Base-by-base conservation (phyloP, 1,140 invertebrate species). In the Caerostris darwini region DNA sequence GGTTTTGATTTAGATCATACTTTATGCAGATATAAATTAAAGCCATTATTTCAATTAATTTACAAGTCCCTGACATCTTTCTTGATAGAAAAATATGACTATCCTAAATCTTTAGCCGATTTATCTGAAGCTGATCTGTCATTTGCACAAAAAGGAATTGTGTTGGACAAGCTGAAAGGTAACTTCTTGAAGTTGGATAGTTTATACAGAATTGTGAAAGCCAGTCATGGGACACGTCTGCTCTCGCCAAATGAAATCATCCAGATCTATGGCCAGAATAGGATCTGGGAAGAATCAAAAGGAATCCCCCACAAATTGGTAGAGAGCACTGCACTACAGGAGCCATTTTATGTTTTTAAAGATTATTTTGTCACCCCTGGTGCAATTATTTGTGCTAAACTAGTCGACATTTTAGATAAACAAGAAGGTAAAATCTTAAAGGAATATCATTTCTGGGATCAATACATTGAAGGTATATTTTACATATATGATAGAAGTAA, bases 1-100 rank as follows among this genome's bases (percentile, higher is more conserved):
- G 98, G 98, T 10, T 98, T 98, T 95, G 98, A 98, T 96, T 96
- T 98, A 94, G 98, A 98, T 95, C 97, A 98, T 95, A 98, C 98
- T 2, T 95, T 98, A 57, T 96, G 97, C 56, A 95, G 95, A 91
- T 98, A 98, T 94, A 97, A 98, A 95, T 95, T 98, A 4, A 96
- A 96, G 50, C 96, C 97, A 94, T 96, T 97, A 95, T 96, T 97
- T 34, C 95, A 96, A 67, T 95, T 98, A 90, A 97, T 97, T 86
- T 98, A 98, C 95, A 95, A 97, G 17, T 95, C 97, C 6, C 95
- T 98, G 7, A 96, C 97, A 3, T 96, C 97, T 17, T 98, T 96
- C 95, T 95, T 98, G 34, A 97, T 98, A 3, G 95, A 97, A 34
- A 92, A 97, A 10, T 97, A 97, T 95, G 97, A 97, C 2, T 98